Evolutionary conservation across 2,888 invertebrate species (phyloP).

Genomic region (Heliconius hortense): DNA sequence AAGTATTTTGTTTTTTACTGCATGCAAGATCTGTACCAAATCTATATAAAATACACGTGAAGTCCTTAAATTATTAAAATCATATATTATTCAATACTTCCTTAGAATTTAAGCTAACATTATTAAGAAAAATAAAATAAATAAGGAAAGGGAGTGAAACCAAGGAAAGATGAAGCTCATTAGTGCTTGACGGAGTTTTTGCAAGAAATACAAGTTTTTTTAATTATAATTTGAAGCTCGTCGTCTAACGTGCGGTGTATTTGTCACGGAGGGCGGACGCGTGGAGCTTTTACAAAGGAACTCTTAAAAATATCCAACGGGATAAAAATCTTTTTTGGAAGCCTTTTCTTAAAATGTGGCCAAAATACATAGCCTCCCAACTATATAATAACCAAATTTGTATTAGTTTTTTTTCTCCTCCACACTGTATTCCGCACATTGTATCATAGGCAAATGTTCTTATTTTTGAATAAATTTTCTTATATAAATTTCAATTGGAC

Average conservation of each 20-base stretch:
- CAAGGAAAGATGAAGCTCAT: conserved; percentile 34
- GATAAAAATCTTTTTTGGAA: conserved; percentile 25
- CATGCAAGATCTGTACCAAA: too few relatives aligned
- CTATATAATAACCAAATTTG: not conserved
- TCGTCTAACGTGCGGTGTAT: conserved; percentile 21
- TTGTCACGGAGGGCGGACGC: conserved; percentile 19
- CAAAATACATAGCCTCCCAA: not conserved
- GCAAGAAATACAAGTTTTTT: conserved; percentile 22
- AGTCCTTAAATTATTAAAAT: not conserved
- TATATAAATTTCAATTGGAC: too few relatives aligned
- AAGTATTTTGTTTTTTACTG: too few relatives aligned
- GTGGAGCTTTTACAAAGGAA: conserved; percentile 18
- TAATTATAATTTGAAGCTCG: conserved; percentile 25
- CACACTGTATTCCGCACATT: not conserved
- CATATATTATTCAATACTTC: not conserved
- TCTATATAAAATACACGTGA: not conserved
- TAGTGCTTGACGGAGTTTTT: conserved; percentile 26
- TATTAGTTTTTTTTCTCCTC: not conserved
- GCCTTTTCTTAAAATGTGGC: conserved; percentile 11
- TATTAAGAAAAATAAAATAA: conserved; percentile 22
- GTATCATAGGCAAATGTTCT: not conserved
- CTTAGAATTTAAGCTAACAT: conserved; percentile 4
- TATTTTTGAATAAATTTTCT: too few relatives aligned
- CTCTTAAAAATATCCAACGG: conserved; percentile 24
- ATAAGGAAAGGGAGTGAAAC: conserved; percentile 18